A percentile compares a stretch with the other conserved stretches of the same genome.
phyloP scores from a whole-genome alignment of 2,113 vertebrate species.

The Dendropsophus ebraccatus region DNA sequence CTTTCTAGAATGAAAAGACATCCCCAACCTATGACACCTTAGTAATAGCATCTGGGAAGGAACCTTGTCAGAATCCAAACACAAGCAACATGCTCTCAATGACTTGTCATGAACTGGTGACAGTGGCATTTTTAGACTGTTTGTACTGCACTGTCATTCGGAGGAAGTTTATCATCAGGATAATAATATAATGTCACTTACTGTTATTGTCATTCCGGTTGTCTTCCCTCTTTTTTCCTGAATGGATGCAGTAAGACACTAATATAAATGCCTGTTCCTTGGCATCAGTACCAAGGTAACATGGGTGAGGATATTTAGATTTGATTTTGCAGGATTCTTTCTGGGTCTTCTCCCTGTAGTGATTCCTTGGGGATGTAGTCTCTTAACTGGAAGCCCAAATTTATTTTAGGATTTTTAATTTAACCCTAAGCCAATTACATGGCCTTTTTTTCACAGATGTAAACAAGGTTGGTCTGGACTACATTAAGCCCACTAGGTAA shows the following conservation, averaged over 20 bases:
- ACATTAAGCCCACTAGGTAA: too few species aligned
- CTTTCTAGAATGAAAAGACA: constrained; percentile 15
- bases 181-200: constrained; percentile 37
- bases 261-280: not conserved
- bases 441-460: too few species aligned
- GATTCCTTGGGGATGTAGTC: not conserved
- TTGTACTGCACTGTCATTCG: constrained; percentile 28
- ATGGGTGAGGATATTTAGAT: not conserved
- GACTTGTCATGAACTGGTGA: constrained; percentile 20
- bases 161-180: constrained; percentile 33
- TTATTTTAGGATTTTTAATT: not conserved
- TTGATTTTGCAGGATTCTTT: not conserved
- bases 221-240: not conserved
- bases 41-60: not conserved
- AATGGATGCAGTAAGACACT: not conserved
- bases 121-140: constrained; percentile 31
- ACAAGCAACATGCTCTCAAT: not conserved
- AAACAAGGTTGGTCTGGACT: too few species aligned
- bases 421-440: too few species aligned
- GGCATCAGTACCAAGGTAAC: not conserved
- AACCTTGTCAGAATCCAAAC: constrained; percentile 32
- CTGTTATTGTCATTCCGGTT: not conserved
- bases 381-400: not conserved
- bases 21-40: constrained; percentile 22
- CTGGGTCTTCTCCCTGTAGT: not conserved